Conservation (phyloP, 1,140 invertebrate species). For the Bicyclus anynana region DNA sequence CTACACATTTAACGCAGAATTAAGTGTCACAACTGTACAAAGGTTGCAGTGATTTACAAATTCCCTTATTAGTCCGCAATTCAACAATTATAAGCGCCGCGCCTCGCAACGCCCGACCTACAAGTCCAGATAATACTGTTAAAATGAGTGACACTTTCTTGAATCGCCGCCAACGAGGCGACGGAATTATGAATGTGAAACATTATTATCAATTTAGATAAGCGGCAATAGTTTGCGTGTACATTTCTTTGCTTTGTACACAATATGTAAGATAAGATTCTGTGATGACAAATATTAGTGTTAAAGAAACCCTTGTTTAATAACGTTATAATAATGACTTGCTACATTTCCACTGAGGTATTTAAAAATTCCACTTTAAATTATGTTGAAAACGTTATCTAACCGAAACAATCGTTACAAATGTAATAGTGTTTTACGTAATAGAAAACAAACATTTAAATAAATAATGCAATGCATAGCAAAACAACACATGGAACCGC, state of each 20-base stretch:
- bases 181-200: conserved; percentile 53
- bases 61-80: neutral
- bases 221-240: conserved; percentile 53
- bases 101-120: conserved; percentile 16
- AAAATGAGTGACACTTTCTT: conserved; percentile 59
- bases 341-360: neutral
- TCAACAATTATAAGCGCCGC: neutral
- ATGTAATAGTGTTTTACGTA: too few species aligned
- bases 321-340: conserved; percentile 9
- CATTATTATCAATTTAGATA: conserved; percentile 72
- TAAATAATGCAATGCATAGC: too few species aligned
- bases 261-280: conserved; percentile 48
- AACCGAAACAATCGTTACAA: too few species aligned
- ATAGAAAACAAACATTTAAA: too few species aligned
- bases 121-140: conserved; percentile 53
- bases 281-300: conserved; percentile 26
- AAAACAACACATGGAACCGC: neutral
- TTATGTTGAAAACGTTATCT: too few species aligned
- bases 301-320: conserved; percentile 7
- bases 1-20: conserved; percentile 39
- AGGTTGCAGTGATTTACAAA: conserved; percentile 23
- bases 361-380: neutral
- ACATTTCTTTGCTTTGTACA: conserved; percentile 58
- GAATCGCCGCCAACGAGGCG: conserved; percentile 53
- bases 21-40: conserved; percentile 25